Conservation (phyloP, 2,113 vertebrate species). For the Dromiciops gliroides region DNA sequence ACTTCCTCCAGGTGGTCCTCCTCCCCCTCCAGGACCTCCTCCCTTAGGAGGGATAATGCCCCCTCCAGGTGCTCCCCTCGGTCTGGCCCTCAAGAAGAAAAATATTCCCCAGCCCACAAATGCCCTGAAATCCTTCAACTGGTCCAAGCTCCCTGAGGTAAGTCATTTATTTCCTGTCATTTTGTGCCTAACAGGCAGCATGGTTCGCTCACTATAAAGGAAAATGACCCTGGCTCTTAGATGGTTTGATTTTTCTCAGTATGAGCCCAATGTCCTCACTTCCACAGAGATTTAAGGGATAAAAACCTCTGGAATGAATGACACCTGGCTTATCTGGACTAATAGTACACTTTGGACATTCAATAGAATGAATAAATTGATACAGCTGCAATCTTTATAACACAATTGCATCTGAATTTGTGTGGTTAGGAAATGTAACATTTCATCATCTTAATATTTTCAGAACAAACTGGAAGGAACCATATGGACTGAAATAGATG, state of each 20-base stretch:
- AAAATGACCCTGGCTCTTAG: background rate
- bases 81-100: slow-evolving; percentile 91
- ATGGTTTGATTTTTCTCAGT: background rate
- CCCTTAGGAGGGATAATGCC: slow-evolving; percentile 88
- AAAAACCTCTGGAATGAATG: slow-evolving; percentile 42
- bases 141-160: slow-evolving; percentile 97
- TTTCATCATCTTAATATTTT: slow-evolving; percentile 71
- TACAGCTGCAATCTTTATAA: slow-evolving; percentile 10
- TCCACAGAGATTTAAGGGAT: slow-evolving; percentile 6
- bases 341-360: slow-evolving; percentile 18
- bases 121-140: slow-evolving; percentile 98
- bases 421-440: background rate
- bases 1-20: slow-evolving; percentile 90
- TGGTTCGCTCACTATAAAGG: background rate
- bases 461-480: slow-evolving; percentile 98
- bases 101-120: slow-evolving; percentile 95
- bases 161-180: slow-evolving; percentile 54
- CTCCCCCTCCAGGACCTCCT: slow-evolving; percentile 89
- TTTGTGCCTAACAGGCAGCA: background rate
- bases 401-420: background rate
- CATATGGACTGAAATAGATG: slow-evolving; percentile 95
- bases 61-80: slow-evolving; percentile 91
- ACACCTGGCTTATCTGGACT: slow-evolving; percentile 8
- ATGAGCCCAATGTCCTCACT: background rate
- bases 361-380: slow-evolving; percentile 22